Percentiles rank a stretch among this genome's conserved stretches.
Evolutionary conservation across 2,113 vertebrate genomes (phyloP).

Genomic region (Phalacrocorax carbo): DNA sequence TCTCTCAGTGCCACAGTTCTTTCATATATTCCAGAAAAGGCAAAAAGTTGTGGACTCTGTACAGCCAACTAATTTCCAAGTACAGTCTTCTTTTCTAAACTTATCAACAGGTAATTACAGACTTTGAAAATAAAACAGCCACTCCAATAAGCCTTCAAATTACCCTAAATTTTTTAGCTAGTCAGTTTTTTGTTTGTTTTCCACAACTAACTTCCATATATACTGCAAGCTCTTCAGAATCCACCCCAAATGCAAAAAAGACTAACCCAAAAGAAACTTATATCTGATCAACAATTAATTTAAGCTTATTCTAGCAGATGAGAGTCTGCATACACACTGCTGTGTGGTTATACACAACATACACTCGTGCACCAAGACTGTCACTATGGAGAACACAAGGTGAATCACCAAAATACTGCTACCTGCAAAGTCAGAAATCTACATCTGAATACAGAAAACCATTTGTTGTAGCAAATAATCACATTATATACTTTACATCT

Average conservation of each 20-base stretch:
- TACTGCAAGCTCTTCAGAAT: background rate
- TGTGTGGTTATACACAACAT: no score
- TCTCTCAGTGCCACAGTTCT: background rate
- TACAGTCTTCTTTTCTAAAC: background rate
- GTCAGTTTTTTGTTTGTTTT: background rate
- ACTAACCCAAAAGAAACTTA: background rate
- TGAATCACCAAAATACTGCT: background rate
- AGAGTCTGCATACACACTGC: rapidly evolving
- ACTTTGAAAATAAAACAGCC: background rate
- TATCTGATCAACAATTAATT: background rate
- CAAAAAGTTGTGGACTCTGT: background rate
- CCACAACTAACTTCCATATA: background rate
- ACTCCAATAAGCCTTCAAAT: background rate
- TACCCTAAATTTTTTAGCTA: background rate
- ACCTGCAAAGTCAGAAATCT: background rate
- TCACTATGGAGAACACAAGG: background rate
- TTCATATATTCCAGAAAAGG: background rate
- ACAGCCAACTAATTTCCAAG: background rate
- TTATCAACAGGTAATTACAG: background rate
- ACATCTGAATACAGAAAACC: background rate
- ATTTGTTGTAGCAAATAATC: background rate
- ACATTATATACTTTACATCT: background rate
- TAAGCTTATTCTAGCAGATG: background rate
- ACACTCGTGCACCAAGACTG: rapidly evolving
- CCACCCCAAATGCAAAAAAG: background rate